A percentile compares a stretch with the other conserved stretches of the same genome.
Evolutionary conservation across 2,888 invertebrate species (phyloP).

Genomic region (Athalia rosae): DNA sequence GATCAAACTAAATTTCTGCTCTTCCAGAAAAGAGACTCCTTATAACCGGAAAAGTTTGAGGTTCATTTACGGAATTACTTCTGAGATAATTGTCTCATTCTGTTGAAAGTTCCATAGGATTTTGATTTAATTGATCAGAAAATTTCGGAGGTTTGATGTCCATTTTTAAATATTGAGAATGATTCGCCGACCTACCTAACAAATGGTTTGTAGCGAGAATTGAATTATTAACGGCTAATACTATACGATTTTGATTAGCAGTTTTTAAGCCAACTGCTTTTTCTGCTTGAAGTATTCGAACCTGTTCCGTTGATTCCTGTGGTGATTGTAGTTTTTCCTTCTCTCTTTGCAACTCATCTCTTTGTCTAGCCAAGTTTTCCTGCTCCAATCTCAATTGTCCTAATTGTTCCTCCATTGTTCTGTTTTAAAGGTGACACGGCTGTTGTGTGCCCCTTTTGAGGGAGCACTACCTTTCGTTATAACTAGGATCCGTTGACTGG

Average conservation of each 20-base stretch:
- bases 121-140: slow-evolving; percentile 28
- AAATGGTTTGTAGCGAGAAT: slow-evolving; percentile 18
- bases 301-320: background rate
- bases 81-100: slow-evolving; percentile 44
- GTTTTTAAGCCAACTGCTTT: slow-evolving; percentile 2
- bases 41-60: slow-evolving; percentile 24
- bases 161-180: slow-evolving; percentile 46
- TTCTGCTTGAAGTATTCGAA: slow-evolving; percentile 12
- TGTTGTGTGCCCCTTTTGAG: too few relatives aligned
- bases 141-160: slow-evolving; percentile 45
- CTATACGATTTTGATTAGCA: background rate
- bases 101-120: slow-evolving; percentile 44
- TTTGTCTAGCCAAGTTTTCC: slow-evolving; percentile 9
- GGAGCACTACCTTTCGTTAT: too few relatives aligned
- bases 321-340: background rate
- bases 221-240: background rate
- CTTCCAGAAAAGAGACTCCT: slow-evolving; percentile 32
- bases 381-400: slow-evolving; percentile 12
- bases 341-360: slow-evolving; percentile 1
- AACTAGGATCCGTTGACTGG: too few relatives aligned
- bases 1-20: slow-evolving; percentile 45
- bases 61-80: slow-evolving; percentile 40
- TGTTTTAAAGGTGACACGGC: too few relatives aligned
- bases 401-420: slow-evolving; percentile 4
- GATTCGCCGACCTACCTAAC: slow-evolving; percentile 46